These are phyloP conservation scores for Drosophila tristis DNA, from an alignment of 1,140 invertebrate species.

Conservation along the genomic window DNA sequence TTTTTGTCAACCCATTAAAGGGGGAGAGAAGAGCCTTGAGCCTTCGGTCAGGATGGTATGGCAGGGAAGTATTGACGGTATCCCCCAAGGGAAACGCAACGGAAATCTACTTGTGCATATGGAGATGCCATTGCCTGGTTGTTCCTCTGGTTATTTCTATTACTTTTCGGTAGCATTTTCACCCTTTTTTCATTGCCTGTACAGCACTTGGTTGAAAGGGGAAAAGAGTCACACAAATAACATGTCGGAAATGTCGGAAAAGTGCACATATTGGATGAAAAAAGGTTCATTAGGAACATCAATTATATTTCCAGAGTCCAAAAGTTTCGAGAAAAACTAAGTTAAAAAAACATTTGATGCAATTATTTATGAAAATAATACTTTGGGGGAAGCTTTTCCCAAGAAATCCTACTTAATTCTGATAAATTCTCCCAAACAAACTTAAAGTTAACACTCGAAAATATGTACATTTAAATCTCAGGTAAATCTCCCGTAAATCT, in stretches of 20 bases:
- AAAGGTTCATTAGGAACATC: constrained; percentile 60
- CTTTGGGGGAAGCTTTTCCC: no score
- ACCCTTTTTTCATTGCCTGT: constrained; percentile 51
- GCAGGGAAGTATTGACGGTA: not conserved
- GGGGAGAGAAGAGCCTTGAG: constrained; percentile 9
- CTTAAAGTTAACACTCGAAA: no score
- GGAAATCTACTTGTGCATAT: constrained; percentile 67
- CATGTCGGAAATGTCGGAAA: constrained; percentile 43
- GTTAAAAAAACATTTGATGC: no score
- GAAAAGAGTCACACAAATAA: constrained; percentile 49
- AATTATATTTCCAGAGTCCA: constrained; percentile 36
- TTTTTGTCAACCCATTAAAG: constrained; percentile 36
- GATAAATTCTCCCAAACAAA: no score
- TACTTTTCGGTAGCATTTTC: constrained; percentile 57
- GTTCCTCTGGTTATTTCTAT: constrained; percentile 21
- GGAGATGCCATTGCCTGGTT: constrained; percentile 43
- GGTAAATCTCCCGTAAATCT: constrained; percentile 10
- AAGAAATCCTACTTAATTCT: no score
- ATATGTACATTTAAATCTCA: not conserved
- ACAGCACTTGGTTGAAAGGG: constrained; percentile 1
- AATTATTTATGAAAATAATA: no score
- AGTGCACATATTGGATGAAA: constrained; percentile 76
- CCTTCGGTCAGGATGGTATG: constrained; percentile 10
- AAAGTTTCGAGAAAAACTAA: not conserved
- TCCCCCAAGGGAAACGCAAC: constrained; percentile 57